A percentile compares a stretch with the other conserved stretches of the same genome.
Conservation (phyloP, 2,888 invertebrate genomes). For the Colletes collaris region DNA sequence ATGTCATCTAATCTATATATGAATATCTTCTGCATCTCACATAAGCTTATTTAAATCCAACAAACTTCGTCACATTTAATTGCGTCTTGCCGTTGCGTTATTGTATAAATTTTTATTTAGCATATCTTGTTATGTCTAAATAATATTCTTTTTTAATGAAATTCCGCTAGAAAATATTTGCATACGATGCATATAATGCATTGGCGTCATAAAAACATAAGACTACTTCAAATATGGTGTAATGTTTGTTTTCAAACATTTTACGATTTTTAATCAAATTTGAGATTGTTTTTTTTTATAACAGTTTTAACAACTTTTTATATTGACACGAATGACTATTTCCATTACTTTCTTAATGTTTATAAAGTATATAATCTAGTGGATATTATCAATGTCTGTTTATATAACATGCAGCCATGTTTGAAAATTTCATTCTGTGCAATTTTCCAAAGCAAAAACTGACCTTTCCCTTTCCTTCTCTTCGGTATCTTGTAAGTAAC, state of each 20-base stretch:
- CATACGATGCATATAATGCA: slow-evolving; percentile 37
- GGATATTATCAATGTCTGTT: slow-evolving; percentile 31
- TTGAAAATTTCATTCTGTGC: slow-evolving; percentile 54
- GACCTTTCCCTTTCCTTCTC: neutral
- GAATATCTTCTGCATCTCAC: slow-evolving; percentile 51
- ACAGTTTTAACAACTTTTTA: slow-evolving; percentile 28
- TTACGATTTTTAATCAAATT: neutral
- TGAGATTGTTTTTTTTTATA: slow-evolving; percentile 16
- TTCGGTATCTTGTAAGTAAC: slow-evolving; percentile 19
- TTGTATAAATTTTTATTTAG: slow-evolving; percentile 55
- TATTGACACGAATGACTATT: slow-evolving; percentile 31
- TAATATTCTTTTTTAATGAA: slow-evolving; percentile 28
- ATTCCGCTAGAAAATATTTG: slow-evolving; percentile 38
- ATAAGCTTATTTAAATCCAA: slow-evolving; percentile 60
- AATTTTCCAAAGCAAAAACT: slow-evolving; percentile 59
- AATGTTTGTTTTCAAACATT: slow-evolving; percentile 23
- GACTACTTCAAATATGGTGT: slow-evolving; percentile 44
- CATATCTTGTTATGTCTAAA: slow-evolving; percentile 43
- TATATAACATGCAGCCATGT: slow-evolving; percentile 59
- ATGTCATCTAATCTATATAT: slow-evolving; percentile 55
- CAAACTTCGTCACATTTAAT: slow-evolving; percentile 47
- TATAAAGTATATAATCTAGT: slow-evolving; percentile 36
- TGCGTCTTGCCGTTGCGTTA: slow-evolving; percentile 63
- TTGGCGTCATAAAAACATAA: slow-evolving; percentile 31
- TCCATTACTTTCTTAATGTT: slow-evolving; percentile 37